phyloP scores from a whole-genome alignment of 2,797 vertebrate genomes.

The Gadopsis marmoratus region DNA sequence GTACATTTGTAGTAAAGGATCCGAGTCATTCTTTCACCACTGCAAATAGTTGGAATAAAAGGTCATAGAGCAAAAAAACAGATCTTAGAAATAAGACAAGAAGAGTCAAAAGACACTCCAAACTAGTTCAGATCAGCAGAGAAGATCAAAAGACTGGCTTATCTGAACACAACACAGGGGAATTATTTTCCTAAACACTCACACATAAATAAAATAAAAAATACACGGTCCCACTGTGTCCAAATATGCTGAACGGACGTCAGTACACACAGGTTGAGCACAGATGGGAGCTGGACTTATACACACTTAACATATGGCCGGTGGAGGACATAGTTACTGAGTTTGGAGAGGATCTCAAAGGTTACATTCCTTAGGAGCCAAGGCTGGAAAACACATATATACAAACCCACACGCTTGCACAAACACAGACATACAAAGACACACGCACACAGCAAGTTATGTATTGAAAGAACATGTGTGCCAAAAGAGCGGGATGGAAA shows the following conservation, averaged over 20 bases:
- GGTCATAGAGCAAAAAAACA: neutral
- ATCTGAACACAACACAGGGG: too few relatives aligned
- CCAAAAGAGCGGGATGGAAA: neutral
- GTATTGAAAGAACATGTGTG: neutral
- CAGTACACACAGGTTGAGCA: constrained; percentile 21
- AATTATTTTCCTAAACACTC: too few relatives aligned
- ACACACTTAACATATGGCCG: constrained; percentile 35
- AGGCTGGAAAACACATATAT: constrained; percentile 41
- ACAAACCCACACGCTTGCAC: constrained; percentile 22
- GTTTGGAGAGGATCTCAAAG: constrained; percentile 11
- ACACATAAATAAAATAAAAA: too few relatives aligned
- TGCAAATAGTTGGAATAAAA: neutral
- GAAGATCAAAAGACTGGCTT: too few relatives aligned
- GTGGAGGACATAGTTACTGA: constrained; percentile 20
- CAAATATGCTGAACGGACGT: neutral
- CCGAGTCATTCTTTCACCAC: neutral
- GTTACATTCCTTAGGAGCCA: constrained; percentile 36
- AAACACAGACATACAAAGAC: constrained; percentile 15
- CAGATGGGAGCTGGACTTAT: constrained; percentile 27
- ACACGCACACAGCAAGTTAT: neutral
- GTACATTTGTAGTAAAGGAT: neutral
- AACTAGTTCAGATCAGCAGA: too few relatives aligned
- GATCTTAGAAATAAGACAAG: too few relatives aligned
- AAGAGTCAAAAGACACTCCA: too few relatives aligned
- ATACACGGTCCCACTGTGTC: too few relatives aligned